Evolutionary conservation across 1,140 invertebrate genomes (phyloP), one percentile per base, ranked within the genome.

Genomic region (Diabrotica virgifera): DNA sequence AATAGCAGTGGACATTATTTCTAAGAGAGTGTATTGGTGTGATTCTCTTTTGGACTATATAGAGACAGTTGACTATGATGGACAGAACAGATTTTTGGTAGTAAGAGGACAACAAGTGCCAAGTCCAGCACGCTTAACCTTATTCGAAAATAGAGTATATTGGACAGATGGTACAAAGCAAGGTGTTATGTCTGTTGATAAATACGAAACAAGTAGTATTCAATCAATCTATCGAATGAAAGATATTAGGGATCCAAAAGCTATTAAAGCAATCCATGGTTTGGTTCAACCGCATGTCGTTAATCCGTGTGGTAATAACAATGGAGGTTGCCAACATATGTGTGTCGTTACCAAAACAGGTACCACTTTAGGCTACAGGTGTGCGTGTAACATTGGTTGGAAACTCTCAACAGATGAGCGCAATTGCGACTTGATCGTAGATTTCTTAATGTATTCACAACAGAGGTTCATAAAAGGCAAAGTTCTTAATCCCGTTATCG

Each of bases 151-250:
- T 74, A 82, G 90, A 38, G 85, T 99, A 3, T 99, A 89, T 79
- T 99, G 95, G 94, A 96, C 96, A 0, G 97, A 99, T 76, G 89
- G 88, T 66, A 98, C 95, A 0, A 95, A 97, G 73, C 94, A 98
- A 77, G 95, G 94, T 0, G 88, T 99, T 5, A 88, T 97, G 81
- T 90, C 89, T 2, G 90, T 97, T 0, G 91, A 95, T 72, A 97
- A 98, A 78, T 98, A 88, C 72, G 86, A 90, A 65, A 84, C 88
- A 24, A 84, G 85, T 50, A 89, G 89, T 35, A 91, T 95, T 35
- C 85, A 90, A 68, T 85, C 85, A 0, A 87, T 97, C 7, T 94
- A 92, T 73, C 89, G 91, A 73, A 89, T 90, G 74, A 85, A 86
- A 70, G 86, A 91, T 61, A 87, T 92, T 24, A 81, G 90, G 53